These are phyloP conservation scores for Torymus aiolomorphi DNA, from an alignment of 2,888 invertebrate species.

Conservation along the genomic window DNA sequence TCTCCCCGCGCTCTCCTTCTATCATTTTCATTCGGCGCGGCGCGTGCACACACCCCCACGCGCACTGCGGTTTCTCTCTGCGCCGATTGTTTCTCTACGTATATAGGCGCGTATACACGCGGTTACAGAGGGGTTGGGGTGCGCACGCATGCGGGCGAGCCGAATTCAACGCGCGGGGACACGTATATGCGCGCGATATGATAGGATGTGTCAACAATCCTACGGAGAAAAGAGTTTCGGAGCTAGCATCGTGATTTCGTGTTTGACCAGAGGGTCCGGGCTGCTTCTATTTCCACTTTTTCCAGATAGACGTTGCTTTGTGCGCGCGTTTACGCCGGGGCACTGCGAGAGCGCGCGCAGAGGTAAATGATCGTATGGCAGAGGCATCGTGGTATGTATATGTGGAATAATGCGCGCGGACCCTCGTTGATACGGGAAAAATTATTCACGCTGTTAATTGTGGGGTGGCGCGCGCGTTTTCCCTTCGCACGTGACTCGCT, in stretches of 20 bases:
- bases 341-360: neutral
- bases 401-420: neutral
- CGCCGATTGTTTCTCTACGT: neutral
- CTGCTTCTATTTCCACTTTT: neutral
- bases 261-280: slow-evolving; percentile 18
- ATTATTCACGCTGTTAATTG: slow-evolving; percentile 21
- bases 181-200: slow-evolving; percentile 19
- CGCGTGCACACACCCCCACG: slow-evolving; percentile 30
- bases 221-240: slow-evolving; percentile 30
- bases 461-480: neutral
- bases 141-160: slow-evolving; percentile 7
- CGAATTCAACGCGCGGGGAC: slow-evolving; percentile 10
- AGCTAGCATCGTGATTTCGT: slow-evolving; percentile 11
- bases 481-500: neutral
- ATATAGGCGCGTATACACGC: neutral
- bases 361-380: slow-evolving; percentile 29
- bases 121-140: neutral
- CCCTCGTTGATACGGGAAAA: neutral
- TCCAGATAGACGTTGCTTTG: neutral
- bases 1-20: slow-evolving; percentile 43
- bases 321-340: neutral
- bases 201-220: slow-evolving; percentile 43
- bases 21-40: slow-evolving; percentile 18
- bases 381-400: neutral
- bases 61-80: slow-evolving; percentile 1